Evolutionary conservation across 2,113 vertebrate genomes (phyloP), one percentile per base, ranked within the genome.

Genomic region (Sialia sialis): DNA sequence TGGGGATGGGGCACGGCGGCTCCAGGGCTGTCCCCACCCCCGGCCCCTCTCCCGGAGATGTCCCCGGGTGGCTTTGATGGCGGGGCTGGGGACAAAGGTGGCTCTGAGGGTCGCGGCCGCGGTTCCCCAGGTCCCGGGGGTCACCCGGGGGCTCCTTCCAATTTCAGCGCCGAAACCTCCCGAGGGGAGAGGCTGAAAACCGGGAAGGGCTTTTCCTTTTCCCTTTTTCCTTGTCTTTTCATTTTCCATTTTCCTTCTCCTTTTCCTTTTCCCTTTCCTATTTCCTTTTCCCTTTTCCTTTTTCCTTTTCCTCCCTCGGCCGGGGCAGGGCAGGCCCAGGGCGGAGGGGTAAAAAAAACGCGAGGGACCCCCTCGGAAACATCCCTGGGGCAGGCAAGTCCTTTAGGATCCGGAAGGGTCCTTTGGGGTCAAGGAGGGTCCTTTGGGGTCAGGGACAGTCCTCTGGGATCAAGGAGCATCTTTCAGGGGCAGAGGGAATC

Each of bases 371-470:
- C 20, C 9, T 19, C 13, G 11, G 68, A 32, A 70, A 54, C 62
- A 43, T 22, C 62, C 20, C 39, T 7, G 29, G 38, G 4, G 6
- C 38, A 39, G 9, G 38, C 12, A 30, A 2, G 8, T 13, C 18
- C 60, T 16, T 7, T 51, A 19, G 25, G 22, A 30, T 11, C 34
- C 38, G 16, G 17, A 44, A 48, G 34, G 0, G 2, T 3, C 27
- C 34, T 52, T 38, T 51, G 48, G 46, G 14, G 14, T 27, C 44
- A 27, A 1, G 8, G 23, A 34, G 3, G 0, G 3, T 29, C 34
- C 13, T 11, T 11, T 20, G 27, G 48, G 34, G 2, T 7, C 16
- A 32, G 7, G 7, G 26, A 36, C 13, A 0, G 1, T 5, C 9
- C n/a, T 6, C 11, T 38, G 13, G 34, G 36, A 5, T 4, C 27